Conservation (phyloP, 2,113 vertebrate genomes). For the Condylura cristata region DNA sequence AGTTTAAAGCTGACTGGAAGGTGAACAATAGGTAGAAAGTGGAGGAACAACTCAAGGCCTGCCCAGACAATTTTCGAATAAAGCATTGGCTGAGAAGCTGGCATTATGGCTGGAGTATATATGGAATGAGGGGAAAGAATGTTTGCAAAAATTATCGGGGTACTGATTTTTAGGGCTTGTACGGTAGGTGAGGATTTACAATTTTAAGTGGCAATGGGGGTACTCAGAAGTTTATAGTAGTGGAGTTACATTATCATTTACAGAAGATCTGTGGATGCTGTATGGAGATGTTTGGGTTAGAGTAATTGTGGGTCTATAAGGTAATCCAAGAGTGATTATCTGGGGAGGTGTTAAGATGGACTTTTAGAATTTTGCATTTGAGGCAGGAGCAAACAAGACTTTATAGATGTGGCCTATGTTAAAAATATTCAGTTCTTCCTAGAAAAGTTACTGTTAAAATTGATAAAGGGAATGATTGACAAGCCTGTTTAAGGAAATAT, state of each 20-base stretch:
- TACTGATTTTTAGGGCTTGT: neutral
- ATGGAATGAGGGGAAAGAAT: neutral
- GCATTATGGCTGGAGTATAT: neutral
- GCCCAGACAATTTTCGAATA: neutral
- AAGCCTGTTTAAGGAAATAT: neutral
- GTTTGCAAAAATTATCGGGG: neutral
- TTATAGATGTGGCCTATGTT: neutral
- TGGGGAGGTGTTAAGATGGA: neutral
- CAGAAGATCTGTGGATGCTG: neutral
- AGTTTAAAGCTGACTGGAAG: neutral
- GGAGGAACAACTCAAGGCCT: neutral
- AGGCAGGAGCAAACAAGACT: conserved; percentile 1
- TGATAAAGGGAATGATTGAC: neutral
- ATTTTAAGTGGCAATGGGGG: neutral
- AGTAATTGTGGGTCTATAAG: neutral
- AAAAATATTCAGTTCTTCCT: conserved; percentile 26
- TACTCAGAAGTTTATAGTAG: neutral
- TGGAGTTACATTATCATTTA: conserved; percentile 10
- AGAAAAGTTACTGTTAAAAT: conserved; percentile 7
- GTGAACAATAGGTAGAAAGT: neutral
- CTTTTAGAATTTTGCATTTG: neutral
- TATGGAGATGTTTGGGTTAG: neutral
- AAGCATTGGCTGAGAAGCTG: neutral
- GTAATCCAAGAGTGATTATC: neutral
- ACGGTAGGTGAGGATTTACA: neutral